Evolutionary conservation across 2,113 vertebrate species (phyloP).

Genomic region (Acinonyx jubatus): DNA sequence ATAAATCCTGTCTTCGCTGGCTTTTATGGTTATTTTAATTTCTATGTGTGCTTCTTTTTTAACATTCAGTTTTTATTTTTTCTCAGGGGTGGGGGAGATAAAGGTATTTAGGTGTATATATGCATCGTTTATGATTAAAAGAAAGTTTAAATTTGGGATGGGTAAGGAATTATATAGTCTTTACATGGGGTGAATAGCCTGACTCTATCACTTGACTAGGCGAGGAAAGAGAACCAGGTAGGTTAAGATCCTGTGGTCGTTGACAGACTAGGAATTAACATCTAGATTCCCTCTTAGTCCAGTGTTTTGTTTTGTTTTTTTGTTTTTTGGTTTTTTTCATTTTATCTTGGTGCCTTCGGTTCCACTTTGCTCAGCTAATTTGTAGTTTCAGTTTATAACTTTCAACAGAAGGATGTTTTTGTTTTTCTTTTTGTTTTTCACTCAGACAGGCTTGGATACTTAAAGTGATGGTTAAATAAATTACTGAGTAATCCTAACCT

Average conservation of each 20-base stretch:
- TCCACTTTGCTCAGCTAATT: background rate
- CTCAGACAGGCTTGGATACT: background rate
- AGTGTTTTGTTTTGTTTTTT: background rate
- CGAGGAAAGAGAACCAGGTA: background rate
- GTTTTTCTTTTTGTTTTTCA: background rate
- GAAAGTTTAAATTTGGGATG: background rate
- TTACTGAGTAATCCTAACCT: background rate
- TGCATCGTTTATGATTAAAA: background rate
- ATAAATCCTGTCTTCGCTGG: background rate
- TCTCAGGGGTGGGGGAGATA: background rate
- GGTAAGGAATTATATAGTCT: background rate
- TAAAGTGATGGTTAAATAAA: background rate
- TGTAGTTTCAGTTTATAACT: background rate
- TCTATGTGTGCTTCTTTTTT: slow-evolving; percentile 23
- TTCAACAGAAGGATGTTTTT: background rate
- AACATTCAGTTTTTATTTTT: slow-evolving; percentile 15
- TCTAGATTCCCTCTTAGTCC: background rate
- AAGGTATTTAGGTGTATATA: background rate
- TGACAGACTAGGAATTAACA: background rate
- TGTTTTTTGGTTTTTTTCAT: background rate
- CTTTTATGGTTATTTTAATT: background rate
- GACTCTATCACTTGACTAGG: background rate
- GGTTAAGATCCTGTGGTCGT: background rate
- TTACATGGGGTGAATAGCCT: background rate
- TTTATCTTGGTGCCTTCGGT: background rate